Base-by-base conservation (phyloP, 30 jellyfish, hydroid and myxozoan genomes). In the Mastigias papua region DNA sequence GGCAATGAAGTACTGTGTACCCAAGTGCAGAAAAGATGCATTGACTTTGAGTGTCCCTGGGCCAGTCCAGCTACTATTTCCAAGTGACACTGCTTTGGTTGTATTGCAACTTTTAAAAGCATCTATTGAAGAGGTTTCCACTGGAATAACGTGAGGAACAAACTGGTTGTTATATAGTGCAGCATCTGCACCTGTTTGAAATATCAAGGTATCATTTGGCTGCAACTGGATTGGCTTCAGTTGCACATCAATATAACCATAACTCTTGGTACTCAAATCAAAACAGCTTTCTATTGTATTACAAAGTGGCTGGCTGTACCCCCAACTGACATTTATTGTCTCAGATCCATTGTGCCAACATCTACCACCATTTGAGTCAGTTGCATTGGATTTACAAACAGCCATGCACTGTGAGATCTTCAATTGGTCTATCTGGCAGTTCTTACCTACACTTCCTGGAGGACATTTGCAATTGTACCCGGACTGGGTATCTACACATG, bases 301-400 rank as follows among this genome's bases (percentile, higher is more conserved):
- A 62, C 99, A 96, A 1, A 96, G 91, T 5, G 87, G 79, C 20
- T 90, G 97, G 20, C 84, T 97, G 70, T 90, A 96, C 23, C 99
- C 99, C 99, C 99, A 96, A 2, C 97, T 97, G 37, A 96, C 98
- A 22, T 94, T 90, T 48, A 91, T 67, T n/a, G 95, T 81, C 49
- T 87, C 90, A 1, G 92, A 61, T 29, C 75, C 35, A n/a, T 87
- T 86, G 72, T 81, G 98, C 99, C 99, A 96, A 54, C 98, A 96
- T 70, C 80, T 96, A 27, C 97, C 97, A 69, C 95, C 97, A 58
- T 69, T 34, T 31, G 84, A 29, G 21, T 46, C 69, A 32, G 82
- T 51, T 20, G 61, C 34, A 78, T 42, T 54, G 27, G 30, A 65
- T 27, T 63, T 62, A 60, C 99, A 94, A 48, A 81, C 31, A 26